Evolutionary conservation across 2,113 vertebrate genomes (phyloP).

Genomic region (Nymphicus hollandicus): DNA sequence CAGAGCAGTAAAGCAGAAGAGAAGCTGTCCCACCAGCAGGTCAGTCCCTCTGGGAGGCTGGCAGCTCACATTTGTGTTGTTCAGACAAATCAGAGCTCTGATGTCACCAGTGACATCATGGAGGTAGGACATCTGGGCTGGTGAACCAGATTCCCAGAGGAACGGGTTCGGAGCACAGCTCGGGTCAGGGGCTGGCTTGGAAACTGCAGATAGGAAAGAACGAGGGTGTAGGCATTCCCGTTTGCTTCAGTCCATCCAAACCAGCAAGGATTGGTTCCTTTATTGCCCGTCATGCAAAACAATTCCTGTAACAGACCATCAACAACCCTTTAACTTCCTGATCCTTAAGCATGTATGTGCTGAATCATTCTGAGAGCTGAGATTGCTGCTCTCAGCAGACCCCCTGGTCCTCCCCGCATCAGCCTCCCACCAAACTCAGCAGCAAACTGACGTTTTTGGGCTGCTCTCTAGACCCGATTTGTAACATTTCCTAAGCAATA

Average conservation of each 20-base stretch:
- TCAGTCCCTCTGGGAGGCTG: background rate
- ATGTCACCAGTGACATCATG: background rate
- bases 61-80: background rate
- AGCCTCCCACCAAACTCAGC: background rate
- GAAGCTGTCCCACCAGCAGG: background rate
- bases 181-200: background rate
- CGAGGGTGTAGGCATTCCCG: background rate
- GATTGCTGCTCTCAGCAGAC: background rate
- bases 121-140: accelerated
- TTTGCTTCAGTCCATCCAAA: background rate
- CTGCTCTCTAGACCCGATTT: background rate
- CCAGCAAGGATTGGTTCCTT: background rate
- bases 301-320: background rate
- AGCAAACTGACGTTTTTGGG: background rate
- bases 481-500: background rate
- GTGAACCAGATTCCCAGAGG: background rate
- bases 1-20: background rate
- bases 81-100: background rate
- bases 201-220: background rate
- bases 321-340: background rate
- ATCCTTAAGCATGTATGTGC: background rate
- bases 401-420: background rate
- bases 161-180: background rate
- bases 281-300: background rate
- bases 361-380: background rate